A percentile compares a stretch with the other conserved stretches of the same genome.
These are phyloP conservation scores for Tokudaia muenninki DNA, from an alignment of 2,797 vertebrate species.

Conservation along the genomic window DNA sequence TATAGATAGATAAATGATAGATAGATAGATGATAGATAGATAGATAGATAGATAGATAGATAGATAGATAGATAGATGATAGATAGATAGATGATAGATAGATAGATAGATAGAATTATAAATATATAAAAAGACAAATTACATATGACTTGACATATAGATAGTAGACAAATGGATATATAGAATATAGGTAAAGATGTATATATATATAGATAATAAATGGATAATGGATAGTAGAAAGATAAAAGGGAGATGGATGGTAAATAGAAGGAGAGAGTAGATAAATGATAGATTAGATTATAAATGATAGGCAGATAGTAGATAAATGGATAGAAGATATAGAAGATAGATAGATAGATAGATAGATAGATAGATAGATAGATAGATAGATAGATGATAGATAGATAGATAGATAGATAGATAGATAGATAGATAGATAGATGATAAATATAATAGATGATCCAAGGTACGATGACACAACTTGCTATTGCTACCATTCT, in stretches of 20 bases:
- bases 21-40: neutral
- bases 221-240: neutral
- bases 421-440: neutral
- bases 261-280: neutral
- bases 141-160: neutral
- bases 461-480: neutral
- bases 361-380: neutral
- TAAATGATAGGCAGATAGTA: neutral
- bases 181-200: neutral
- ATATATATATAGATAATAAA: neutral
- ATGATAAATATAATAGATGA: neutral
- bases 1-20: neutral
- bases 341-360: neutral
- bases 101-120: neutral
- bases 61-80: neutral
- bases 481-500: neutral
- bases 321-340: neutral
- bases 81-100: neutral
- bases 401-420: neutral
- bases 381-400: neutral
- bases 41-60: neutral
- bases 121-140: neutral
- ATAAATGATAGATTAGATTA: neutral
- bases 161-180: neutral
- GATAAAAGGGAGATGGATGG: neutral